Evolutionary conservation across 2,113 vertebrate species (phyloP), one percentile per base, ranked within the genome.

Genomic region (Poeciliopsis retropinna): DNA sequence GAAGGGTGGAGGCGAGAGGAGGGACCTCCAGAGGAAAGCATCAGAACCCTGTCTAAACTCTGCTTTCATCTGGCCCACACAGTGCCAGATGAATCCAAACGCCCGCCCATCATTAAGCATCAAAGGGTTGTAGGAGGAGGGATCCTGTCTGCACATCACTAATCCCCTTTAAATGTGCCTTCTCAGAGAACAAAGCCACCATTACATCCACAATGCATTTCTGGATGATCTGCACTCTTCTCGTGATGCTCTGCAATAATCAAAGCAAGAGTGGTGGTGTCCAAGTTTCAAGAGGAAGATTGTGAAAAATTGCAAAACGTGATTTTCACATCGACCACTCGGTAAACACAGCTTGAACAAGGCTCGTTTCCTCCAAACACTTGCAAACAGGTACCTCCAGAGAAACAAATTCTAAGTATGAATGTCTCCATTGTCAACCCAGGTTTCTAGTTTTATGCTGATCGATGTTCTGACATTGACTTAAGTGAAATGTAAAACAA

Each of bases 1-100:
- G 78, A 84, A 78, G 72, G 78, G 80, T 84, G 80, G 81, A 80
- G 78, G 76, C 69, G 83, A 78, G 84, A 75, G 80, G 69, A 47
- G 76, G 84, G 82, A 80, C 86, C 90, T 85, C 88, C 17, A 63
- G 89, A 85, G 86, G 80, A 61, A 87, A 86, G 83, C 77, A 70
- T 75, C 72, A 79, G 88, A 89, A 87, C 86, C 82, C 67, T 69
- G 87, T 85, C 85, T 75, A 73, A 82, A 80, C 74, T 69, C 60
- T 32, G 67, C 86, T 92, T 93, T 93, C 87, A 92, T 89, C 87
- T 84, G 87, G 83, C 90, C 89, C 87, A 89, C 90, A 85, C 87
- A 82, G 90, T 84, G 86, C 83, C 83, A 86, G 80, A 90, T 92
- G 90, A 91, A 91, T 92, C 84, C 79, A 10, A 87, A 62, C 72